Base-by-base conservation (phyloP, 2,888 invertebrate genomes). In the Elgonia sp. region DNA sequence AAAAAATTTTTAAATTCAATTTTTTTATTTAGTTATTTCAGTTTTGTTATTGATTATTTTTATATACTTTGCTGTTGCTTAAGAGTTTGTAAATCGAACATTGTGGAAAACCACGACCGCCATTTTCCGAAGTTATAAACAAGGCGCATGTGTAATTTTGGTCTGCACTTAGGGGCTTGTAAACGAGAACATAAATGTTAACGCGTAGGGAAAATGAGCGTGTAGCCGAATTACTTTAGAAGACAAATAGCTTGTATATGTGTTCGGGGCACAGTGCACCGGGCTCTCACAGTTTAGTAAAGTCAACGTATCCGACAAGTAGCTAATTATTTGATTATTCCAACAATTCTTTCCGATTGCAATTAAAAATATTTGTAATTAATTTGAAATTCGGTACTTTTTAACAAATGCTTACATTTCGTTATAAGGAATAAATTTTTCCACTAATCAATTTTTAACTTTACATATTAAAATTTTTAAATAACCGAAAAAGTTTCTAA, bases 131-230 rank as follows among this genome's bases (percentile, higher is more conserved):
- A 55, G 79, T 57, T 79, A 79, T 79, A 67, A 67, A 57, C 79
- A 79, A 57, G 42, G 42, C 50, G 55, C 67, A 12, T 55, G 67
- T 79, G 57, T 57, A 79, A 79, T 79, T 79, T 79, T 67, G 67
- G 67, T 57, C 67, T 14, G 40, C 57, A 62, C 39, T 82, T 72
- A 63, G 40, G 53, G 67, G 53, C 63, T 63, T 63, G 63, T 81
- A 63, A 81, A 72, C 40, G 62, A 67, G 83, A 67, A 69, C 75
- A 65, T 75, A 75, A 72, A 76, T 70, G 76, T 70, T 69, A 70
- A 76, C 60, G 67, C 70, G 39, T 77, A 42, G 18, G 53, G 62
- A 63, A 84, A 77, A 84, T 77, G 82, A 82, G 67, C 65, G 14
- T 20, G 46, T 29, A 55, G 76, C 37, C 63, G 84, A 77, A 84